Base-by-base conservation (phyloP, 2,113 vertebrate species). In the Paraplagusia blochii region DNA sequence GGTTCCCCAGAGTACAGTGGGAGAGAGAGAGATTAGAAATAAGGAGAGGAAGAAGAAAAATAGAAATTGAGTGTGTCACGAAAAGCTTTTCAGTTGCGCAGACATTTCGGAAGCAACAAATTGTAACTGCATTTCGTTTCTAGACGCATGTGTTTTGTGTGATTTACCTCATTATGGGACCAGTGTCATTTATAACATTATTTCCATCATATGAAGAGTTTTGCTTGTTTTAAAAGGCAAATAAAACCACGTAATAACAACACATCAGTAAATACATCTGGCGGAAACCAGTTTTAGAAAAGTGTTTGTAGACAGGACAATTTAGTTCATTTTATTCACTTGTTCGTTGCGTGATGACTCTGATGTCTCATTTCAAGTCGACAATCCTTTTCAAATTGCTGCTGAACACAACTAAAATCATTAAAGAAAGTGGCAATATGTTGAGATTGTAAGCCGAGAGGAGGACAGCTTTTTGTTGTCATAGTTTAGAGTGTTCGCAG, bases 1-100 rank as follows among this genome's bases (percentile, higher is more conserved):
- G 77, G 89, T 84, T 87, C 66, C 60, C 77, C 87, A 84, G 81
- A 84, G 74, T 80, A 81, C 76, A 77, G 45, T 63, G 44, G 1
- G 58, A 71, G 43, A 35, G 67, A 80, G 38, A 79, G 54, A 51
- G 54, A 74, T 62, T 80, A 81, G 77, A 74, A 80, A 49, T 60
- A 45, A 75, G 60, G 73, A 75, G 66, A 72, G 61, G 68, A 73
- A 81, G 83, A 81, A 69, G 66, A 39, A 39, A 40, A 74, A 64
- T 80, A 81, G 77, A 74, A 80, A 49, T 60, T 43, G 75, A 58
- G 73, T 73, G 66, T 68, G 61, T 63, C 71, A 81, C 82, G 79
- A 69, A 63, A 39, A 39, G 13, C 13, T 40, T 38, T 38, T 11
- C 3, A 3, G 8, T 14, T 67, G 58, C 52, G 55, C 35, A 62